Percentiles rank a stretch among this genome's conserved stretches.
phyloP scores from a whole-genome alignment of 2,113 vertebrate species.

The Ceratotherium simum region DNA sequence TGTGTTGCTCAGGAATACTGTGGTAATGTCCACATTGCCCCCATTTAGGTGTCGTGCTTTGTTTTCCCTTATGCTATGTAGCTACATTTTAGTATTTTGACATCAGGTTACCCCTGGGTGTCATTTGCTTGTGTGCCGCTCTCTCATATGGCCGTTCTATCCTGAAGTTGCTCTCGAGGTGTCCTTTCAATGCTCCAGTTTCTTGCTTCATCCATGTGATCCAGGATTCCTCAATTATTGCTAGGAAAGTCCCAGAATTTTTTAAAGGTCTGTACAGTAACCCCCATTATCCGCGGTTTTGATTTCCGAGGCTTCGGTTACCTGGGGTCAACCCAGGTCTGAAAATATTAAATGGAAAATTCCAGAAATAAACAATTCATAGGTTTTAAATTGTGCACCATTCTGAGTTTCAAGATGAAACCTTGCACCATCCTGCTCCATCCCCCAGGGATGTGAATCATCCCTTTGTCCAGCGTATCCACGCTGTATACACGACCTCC shows the following conservation, averaged over 20 bases:
- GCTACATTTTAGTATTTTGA: background rate
- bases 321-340: no score
- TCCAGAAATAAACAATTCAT: no score
- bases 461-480: no score
- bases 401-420: no score
- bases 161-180: background rate
- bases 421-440: no score
- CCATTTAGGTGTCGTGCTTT: background rate
- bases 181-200: background rate
- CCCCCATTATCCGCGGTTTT: no score
- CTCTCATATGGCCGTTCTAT: background rate
- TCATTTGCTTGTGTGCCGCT: background rate
- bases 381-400: no score
- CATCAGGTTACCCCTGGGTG: background rate
- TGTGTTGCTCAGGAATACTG: background rate
- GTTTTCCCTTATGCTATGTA: background rate
- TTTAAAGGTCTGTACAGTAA: background rate
- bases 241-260: background rate
- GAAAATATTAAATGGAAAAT: no score
- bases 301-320: no score
- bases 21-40: background rate
- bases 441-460: no score
- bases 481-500: no score
- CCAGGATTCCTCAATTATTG: background rate
- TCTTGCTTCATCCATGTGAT: background rate